Evolutionary conservation across 2,113 vertebrate genomes (phyloP), one percentile per base, ranked within the genome.

Genomic region (Anolis carolinensis): DNA sequence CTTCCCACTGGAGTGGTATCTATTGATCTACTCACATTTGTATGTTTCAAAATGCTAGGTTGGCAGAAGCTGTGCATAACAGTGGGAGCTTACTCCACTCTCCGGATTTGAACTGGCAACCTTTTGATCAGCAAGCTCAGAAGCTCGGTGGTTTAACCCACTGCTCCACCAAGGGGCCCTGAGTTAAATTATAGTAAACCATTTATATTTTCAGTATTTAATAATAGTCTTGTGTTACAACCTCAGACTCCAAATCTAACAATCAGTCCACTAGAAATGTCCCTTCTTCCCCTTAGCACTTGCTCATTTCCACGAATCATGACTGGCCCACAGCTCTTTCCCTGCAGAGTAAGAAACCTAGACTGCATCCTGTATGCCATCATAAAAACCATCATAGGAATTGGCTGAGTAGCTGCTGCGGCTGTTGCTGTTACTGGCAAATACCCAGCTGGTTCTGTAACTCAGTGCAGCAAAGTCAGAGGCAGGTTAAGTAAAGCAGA

Each of bases 381-480:
- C 0, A 0, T 10, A 81, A 7, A 55, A 0, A 0, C 55, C 0
- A 0, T 0, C 0, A 13, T 34, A 65, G 85, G 1, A 27, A 27
- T 7, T 67, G 86, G 81, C 83, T 78, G 30, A 7, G 25, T 14
- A 74, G 82, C 84, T 0, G 20, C 90, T n/a, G 82, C 86, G 83
- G 80, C 85, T 0, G 82, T 79, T 0, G 30, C 89, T 34, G 81
- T 81, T 85, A 81, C 84, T 0, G 84, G 84, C 89, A 83, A 79
- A 44, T 10, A 83, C 90, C 83, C 93, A 91, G 89, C 92, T 92
- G 94, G 86, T 90, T 44, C 80, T 2, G 2, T 0, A 0, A 86
- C 87, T 77, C 6, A 32, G 10, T 62, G 86, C 92, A 68, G 91
- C 91, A 84, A 71, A 91, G 88, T 93, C 92, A 84, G 88, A 71